Evolutionary conservation across 2,113 vertebrate species (phyloP), one percentile per base, ranked within the genome.

Genomic region (Promerops cafer): DNA sequence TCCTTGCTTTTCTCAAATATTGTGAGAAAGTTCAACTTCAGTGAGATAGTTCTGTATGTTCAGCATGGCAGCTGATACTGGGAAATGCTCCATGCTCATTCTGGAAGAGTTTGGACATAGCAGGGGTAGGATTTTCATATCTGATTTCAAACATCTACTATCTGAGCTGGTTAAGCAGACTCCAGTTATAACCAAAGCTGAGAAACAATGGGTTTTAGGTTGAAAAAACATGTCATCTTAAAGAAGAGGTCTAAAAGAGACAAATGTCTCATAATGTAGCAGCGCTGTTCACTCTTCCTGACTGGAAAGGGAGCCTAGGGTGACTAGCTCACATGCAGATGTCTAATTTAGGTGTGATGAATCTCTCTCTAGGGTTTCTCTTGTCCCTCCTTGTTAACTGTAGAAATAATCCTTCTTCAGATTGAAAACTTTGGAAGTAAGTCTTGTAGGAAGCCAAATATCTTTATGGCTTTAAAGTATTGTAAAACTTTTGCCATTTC

Each of bases 251-350:
- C 42, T 92, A 42, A 74, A 95, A 72, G 72, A 91, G 93, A 96
- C 80, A 81, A 60, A 91, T 92, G 91, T 94, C 93, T 93, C 0
- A 0, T 83, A 47, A 27, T 50, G 68, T 91, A 91, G 54, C 60
- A 40, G 45, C 39, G 52, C 45, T 59, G 7, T 39, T 94, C 64
- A 59, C 21, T 95, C 91, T 87, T 89, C 47, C 27, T 93, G 91
- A 70, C 69, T 87, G 68, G 69, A 59, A 94, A 91, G 72, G 33
- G 35, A 87, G 91, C 83, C 89, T 75, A 81, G 81, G 89, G 91
- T 96, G 83, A 95, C 53, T 77, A 45, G 59, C 54, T 94, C 54
- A 57, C 68, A 83, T 87, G 80, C 39, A 87, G 91, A 93, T 91
- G 83, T 94, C 91, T 77, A 33, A 70, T 60, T 57, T 78, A 87